Conservation (phyloP, 2,888 invertebrate species). For the Nezara viridula region DNA sequence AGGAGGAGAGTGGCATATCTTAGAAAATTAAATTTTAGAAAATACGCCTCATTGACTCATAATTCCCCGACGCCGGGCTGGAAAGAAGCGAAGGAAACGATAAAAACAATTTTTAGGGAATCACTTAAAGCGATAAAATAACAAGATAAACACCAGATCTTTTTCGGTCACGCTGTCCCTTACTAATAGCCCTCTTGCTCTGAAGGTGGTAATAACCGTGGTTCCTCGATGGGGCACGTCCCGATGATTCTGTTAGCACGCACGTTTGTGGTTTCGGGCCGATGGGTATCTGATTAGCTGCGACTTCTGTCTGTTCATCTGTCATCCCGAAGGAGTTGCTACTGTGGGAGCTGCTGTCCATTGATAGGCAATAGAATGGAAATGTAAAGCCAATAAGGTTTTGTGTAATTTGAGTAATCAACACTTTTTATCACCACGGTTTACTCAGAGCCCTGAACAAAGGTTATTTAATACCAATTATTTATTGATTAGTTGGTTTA, state of each 20-base stretch:
- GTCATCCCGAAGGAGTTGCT: too few relatives aligned
- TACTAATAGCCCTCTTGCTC: neutral
- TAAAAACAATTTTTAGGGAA: neutral
- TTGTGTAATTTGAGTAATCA: too few relatives aligned
- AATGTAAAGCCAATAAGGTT: too few relatives aligned
- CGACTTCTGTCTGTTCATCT: neutral
- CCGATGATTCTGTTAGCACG: conserved; percentile 6
- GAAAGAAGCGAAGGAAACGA: neutral
- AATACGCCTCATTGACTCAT: conserved; percentile 18
- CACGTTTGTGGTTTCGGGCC: conserved; percentile 43
- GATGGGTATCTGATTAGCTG: neutral
- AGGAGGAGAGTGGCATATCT: neutral
- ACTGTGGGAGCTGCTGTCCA: too few relatives aligned
- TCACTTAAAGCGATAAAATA: conserved; percentile 23
- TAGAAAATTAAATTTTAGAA: neutral
- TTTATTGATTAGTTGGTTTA: too few relatives aligned
- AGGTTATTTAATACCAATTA: too few relatives aligned
- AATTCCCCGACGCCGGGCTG: neutral
- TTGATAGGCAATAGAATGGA: too few relatives aligned
- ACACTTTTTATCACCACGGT: too few relatives aligned
- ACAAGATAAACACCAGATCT: conserved; percentile 9
- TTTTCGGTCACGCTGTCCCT: conserved; percentile 13
- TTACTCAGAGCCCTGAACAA: too few relatives aligned
- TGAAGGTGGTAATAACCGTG: neutral
- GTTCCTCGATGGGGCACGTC: conserved; percentile 14